A percentile compares a stretch with the other conserved stretches of the same genome.
Conservation (phyloP, 2,797 vertebrate species). For the Australoheros facetus region DNA sequence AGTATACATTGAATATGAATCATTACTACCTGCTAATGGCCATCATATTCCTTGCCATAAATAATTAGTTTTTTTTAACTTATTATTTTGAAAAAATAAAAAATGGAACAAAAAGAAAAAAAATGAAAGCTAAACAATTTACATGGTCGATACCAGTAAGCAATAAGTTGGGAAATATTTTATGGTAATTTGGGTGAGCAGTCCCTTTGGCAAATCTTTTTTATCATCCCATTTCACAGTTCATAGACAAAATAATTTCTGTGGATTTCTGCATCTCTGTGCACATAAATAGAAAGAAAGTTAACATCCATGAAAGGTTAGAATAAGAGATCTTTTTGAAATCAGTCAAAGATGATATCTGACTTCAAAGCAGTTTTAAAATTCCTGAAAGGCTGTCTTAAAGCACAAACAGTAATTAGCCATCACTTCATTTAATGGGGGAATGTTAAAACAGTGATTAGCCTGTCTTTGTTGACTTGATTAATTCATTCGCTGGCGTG, state of each 20-base stretch:
- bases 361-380: conserved; percentile 42
- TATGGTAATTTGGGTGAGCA: conserved; percentile 1
- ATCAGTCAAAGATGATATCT: conserved; percentile 29
- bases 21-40: neutral
- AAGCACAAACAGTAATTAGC: conserved; percentile 69
- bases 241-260: neutral
- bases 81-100: neutral
- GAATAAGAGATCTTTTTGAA: conserved; percentile 21
- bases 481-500: conserved; percentile 66
- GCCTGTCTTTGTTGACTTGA: conserved; percentile 74
- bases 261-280: conserved; percentile 4
- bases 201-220: neutral
- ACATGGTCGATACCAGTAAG: neutral
- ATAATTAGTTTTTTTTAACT: neutral
- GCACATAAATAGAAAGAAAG: neutral
- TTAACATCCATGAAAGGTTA: conserved; percentile 7
- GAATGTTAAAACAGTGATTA: conserved; percentile 78
- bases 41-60: neutral
- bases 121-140: neutral
- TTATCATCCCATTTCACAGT: neutral
- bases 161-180: neutral
- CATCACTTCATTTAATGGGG: conserved; percentile 72
- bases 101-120: too few relatives aligned
- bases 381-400: conserved; percentile 43
- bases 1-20: neutral